Conservation (phyloP, 1,140 invertebrate genomes). For the Cotesia glomerata region DNA sequence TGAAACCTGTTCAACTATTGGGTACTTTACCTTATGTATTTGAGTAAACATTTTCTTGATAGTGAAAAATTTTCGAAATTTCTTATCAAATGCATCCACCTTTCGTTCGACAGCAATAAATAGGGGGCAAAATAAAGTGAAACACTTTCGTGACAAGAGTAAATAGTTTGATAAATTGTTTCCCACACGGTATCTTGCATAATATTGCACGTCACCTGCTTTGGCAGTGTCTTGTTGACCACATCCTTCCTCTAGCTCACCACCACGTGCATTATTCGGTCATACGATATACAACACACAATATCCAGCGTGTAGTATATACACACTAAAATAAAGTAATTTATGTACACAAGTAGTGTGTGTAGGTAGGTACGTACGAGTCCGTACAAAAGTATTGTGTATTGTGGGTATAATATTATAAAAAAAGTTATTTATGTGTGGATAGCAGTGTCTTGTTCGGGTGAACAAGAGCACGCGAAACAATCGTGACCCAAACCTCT, state of each 20-base stretch:
- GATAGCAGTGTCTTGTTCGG: neutral
- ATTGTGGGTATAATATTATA: neutral
- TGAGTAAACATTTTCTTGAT: too few relatives aligned
- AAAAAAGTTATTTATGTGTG: neutral
- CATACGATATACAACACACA: neutral
- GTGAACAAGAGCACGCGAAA: conserved; percentile 18
- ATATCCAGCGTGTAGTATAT: neutral
- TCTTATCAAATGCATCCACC: too few relatives aligned
- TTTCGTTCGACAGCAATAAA: too few relatives aligned
- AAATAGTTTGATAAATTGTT: conserved; percentile 26
- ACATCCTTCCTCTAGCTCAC: conserved; percentile 47
- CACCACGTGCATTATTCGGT: conserved; percentile 14
- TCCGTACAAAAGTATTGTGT: neutral
- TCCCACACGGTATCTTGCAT: conserved; percentile 31
- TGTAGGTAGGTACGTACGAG: neutral
- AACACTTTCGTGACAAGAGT: conserved; percentile 12
- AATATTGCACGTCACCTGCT: conserved; percentile 42
- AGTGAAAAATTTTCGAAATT: too few relatives aligned
- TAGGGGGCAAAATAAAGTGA: too few relatives aligned
- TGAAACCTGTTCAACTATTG: too few relatives aligned
- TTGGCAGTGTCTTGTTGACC: conserved; percentile 41
- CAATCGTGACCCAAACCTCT: conserved; percentile 18
- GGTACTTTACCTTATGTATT: too few relatives aligned
- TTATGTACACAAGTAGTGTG: neutral
- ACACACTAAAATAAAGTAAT: neutral